Conservation (phyloP, 1,140 invertebrate species). For the Trachymyrmex septentrionalis region DNA sequence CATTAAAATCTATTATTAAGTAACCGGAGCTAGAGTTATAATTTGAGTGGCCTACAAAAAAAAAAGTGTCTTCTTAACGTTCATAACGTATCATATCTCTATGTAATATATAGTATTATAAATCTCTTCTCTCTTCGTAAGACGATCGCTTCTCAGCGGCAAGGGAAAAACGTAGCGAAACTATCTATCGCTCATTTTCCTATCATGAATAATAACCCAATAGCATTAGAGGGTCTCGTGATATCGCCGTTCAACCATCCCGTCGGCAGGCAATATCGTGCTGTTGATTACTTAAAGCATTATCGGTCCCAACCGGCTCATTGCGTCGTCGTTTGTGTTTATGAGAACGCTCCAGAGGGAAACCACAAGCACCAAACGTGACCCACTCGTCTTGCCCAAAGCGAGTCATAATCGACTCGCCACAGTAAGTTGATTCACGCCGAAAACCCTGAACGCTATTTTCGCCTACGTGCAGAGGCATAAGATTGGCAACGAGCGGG, state of each 20-base stretch:
- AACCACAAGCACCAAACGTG: neutral
- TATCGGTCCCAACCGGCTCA: conserved; percentile 56
- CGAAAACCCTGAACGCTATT: conserved; percentile 68
- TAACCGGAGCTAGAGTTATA: neutral
- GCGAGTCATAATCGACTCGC: conserved; percentile 32
- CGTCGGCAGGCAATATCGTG: neutral
- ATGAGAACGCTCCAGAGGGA: conserved; percentile 4
- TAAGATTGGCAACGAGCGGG: conserved; percentile 75
- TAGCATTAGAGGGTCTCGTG: conserved; percentile 19
- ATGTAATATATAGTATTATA: neutral
- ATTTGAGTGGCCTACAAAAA: conserved; percentile 14
- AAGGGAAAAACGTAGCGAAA: neutral
- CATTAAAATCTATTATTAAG: conserved; percentile 13
- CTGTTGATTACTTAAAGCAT: conserved; percentile 54
- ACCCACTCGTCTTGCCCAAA: conserved; percentile 9
- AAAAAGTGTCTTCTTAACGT: neutral
- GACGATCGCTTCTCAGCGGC: neutral
- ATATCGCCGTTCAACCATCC: conserved; percentile 36
- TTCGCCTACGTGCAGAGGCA: conserved; percentile 56
- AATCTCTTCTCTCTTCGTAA: conserved; percentile 5
- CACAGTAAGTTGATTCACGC: conserved; percentile 51
- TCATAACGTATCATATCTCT: conserved; percentile 24
- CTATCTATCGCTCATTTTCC: neutral
- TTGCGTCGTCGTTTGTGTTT: conserved; percentile 17
- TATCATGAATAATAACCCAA: conserved; percentile 47